Evolutionary conservation across 2,113 vertebrate genomes (phyloP), one percentile per base, ranked within the genome.

Genomic region (Theropithecus gelada): DNA sequence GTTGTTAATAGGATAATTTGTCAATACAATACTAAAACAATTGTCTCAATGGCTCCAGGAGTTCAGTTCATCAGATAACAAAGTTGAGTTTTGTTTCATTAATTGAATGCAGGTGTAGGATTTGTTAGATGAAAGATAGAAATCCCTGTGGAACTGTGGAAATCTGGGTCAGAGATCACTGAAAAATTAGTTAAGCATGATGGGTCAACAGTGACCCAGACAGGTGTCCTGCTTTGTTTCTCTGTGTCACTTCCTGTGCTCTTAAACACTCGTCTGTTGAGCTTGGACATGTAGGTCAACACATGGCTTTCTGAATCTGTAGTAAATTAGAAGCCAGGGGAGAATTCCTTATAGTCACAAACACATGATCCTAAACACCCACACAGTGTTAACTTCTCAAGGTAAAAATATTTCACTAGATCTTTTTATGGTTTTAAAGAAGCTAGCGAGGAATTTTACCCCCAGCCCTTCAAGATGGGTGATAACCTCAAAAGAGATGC

Each of bases 121-220:
- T 98, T 98, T 98, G 98, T 93, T 97, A 96, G 98, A 98, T 98
- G 97, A 98, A 98, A 98, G 97, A 96, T 97, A 97, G 96, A 98
- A 97, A 98, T 98, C 98, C 98, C 96, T 5, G 59, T 93, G 98
- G 98, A 97, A 98, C 98, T 98, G 98, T 99, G 99, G 99, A 99
- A 99, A 99, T 97, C 94, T 97, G 98, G 99, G 99, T 99, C 98
- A 98, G 97, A 99, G 99, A 99, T 99, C 99, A 99, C 95, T 92
- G 98, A 98, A 99, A 99, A 99, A 99, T 99, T 99, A 99, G 99
- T 99, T 99, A 99, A 99, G 99, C 98, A 98, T 99, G 99, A 99
- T 99, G 98, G 99, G 99, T 98, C 97, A 98, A 97, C 98, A 97
- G 98, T 99, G 99, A 99, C 99, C 99, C 98, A 98, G 99, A 99